Evolutionary conservation across 92 coral and sea anemone species (phyloP).

Genomic region (Epizoanthus rinbou): DNA sequence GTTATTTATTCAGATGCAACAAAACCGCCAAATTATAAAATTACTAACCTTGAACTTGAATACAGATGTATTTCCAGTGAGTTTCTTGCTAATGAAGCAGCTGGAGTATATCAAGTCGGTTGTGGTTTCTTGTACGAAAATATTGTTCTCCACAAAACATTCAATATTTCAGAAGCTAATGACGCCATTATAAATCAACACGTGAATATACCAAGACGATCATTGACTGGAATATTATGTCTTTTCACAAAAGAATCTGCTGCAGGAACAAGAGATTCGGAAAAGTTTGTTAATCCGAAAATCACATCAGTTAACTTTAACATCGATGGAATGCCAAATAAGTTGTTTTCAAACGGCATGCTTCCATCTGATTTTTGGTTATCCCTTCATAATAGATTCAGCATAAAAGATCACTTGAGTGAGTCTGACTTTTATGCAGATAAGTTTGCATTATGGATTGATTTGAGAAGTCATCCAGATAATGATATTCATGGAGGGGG

Average conservation of each 20-base stretch:
- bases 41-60: slow-evolving; percentile 56
- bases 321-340: no score
- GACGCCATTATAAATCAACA: not conserved
- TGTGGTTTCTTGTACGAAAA: not conserved
- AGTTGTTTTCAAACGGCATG: no score
- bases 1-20: slow-evolving; percentile 33
- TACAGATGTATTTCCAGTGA: slow-evolving; percentile 43
- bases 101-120: slow-evolving; percentile 29
- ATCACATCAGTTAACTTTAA: no score
- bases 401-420: not conserved
- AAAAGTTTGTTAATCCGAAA: no score
- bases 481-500: slow-evolving; percentile 6
- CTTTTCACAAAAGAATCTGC: not conserved
- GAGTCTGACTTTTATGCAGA: slow-evolving; percentile 22
- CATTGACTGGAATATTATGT: not conserved
- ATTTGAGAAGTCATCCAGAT: slow-evolving; percentile 12
- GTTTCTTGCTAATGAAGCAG: slow-evolving; percentile 47
- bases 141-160: not conserved
- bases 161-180: not conserved
- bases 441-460: slow-evolving; percentile 58
- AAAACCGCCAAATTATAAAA: slow-evolving; percentile 29
- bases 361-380: not conserved
- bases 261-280: not conserved
- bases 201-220: not conserved
- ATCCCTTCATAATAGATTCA: not conserved